Evolutionary conservation across 2,888 invertebrate genomes (phyloP).

Genomic region (Lasioglossum figueresi): DNA sequence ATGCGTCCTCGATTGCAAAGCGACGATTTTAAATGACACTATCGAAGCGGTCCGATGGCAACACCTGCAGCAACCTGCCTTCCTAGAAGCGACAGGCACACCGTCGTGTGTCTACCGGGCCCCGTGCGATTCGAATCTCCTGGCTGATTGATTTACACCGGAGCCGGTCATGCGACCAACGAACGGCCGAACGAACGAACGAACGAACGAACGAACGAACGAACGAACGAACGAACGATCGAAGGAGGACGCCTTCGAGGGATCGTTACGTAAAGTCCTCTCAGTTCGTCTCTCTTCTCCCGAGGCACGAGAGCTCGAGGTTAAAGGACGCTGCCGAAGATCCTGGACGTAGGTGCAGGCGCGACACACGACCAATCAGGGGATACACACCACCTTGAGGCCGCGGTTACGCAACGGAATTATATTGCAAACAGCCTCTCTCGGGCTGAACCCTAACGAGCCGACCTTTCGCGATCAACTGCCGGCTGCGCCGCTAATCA

Average conservation of each 20-base stretch:
- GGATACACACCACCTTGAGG: constrained; percentile 37
- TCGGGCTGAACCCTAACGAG: constrained; percentile 43
- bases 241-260: constrained; percentile 17
- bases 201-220: no score
- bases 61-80: constrained; percentile 17
- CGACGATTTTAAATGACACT: not conserved
- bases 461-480: constrained; percentile 54
- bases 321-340: constrained; percentile 60
- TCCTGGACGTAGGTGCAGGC: constrained; percentile 54
- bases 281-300: not conserved
- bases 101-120: constrained; percentile 16
- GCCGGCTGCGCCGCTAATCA: constrained; percentile 40
- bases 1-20: not conserved
- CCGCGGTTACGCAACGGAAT: constrained; percentile 61
- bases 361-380: constrained; percentile 48
- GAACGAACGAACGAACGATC: constrained; percentile 34
- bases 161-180: constrained; percentile 18
- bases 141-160: constrained; percentile 45
- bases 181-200: constrained; percentile 21
- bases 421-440: constrained; percentile 38
- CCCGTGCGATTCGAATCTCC: constrained; percentile 49
- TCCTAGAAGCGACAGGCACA: constrained; percentile 15
- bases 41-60: constrained; percentile 3
- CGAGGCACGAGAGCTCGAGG: constrained; percentile 44
- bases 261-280: constrained; percentile 42